Evolutionary conservation across 2,797 vertebrate genomes (phyloP), one percentile per base, ranked within the genome.

Genomic region (Tokudaia muenninki): DNA sequence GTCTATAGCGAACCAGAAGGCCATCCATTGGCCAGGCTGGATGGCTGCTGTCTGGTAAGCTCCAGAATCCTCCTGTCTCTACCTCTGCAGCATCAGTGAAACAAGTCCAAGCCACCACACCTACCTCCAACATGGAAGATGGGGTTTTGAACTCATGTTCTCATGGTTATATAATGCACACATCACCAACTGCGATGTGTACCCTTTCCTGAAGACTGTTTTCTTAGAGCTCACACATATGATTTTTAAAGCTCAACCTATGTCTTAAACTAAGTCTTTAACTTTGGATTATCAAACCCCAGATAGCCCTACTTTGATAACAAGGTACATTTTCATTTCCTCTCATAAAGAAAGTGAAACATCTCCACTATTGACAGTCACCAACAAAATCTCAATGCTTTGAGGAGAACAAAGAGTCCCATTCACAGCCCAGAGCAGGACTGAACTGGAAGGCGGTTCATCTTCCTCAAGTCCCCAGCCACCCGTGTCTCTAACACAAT

Each of bases 401-500:
- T 93, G 94, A 98, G 96, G 37, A 94, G 97, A 95, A 98, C 99
- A 99, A 99, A 99, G 99, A 99, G 98, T 99, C 98, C 99, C 98
- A 99, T 99, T 99, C 99, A 99, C 98, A 96, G 97, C 87, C 96
- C 87, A 97, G 96, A 98, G 96, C 97, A 97, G 98, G 98, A 98
- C 98, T 99, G 98, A 98, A 98, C 98, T 98, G 98, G 98, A 98
- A 98, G 98, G 98, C 97, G 98, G 97, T 98, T 97, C 96, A 95
- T 97, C 92, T 97, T 96, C 90, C 74, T 13, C 55, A 87, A 84
- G 55, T 97, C 97, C 97, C 96, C 94, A 97, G 98, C 96, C 70
- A 72, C 86, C 97, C 90, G 8, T 75, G 84, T 95, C 98, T 98
- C 98, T 97, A 98, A 98, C 98, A 99, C 99, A 99, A 99, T 99